A percentile compares a stretch with the other conserved stretches of the same genome.
Evolutionary conservation across 2,797 vertebrate genomes (phyloP).

Genomic region (Hylomyscus alleni): DNA sequence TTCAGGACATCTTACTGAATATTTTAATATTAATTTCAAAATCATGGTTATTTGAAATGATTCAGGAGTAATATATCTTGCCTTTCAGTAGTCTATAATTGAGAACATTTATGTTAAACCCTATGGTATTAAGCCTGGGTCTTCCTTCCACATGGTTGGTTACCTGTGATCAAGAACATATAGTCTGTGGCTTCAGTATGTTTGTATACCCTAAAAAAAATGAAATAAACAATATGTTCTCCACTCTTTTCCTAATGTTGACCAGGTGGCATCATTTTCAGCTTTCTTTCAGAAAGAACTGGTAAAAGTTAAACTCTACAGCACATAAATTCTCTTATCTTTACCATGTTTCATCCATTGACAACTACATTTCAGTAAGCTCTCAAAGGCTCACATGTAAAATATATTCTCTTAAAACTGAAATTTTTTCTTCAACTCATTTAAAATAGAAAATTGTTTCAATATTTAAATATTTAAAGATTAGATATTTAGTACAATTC

Average conservation of each 20-base stretch:
- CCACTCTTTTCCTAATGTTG: background rate
- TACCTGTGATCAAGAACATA: background rate
- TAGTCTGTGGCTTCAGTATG: background rate
- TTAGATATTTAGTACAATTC: background rate
- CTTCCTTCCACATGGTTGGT: background rate
- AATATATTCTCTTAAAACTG: background rate
- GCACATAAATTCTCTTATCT: background rate
- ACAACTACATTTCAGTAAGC: background rate
- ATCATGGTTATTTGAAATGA: background rate
- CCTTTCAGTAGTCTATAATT: background rate
- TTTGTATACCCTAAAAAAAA: background rate
- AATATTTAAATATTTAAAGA: background rate
- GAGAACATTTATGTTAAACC: background rate
- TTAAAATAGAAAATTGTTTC: background rate
- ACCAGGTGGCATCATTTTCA: background rate
- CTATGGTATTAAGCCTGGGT: background rate
- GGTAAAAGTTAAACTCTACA: background rate
- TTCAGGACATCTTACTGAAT: background rate
- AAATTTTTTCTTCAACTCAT: background rate
- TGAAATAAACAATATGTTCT: background rate
- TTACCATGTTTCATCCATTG: background rate
- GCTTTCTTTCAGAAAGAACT: background rate
- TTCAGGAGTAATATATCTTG: background rate
- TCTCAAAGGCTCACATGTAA: background rate
- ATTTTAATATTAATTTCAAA: slow-evolving; percentile 3